Evolutionary conservation across 1,140 invertebrate species (phyloP), one percentile per base, ranked within the genome.

Genomic region (Zaprionus ornatus): DNA sequence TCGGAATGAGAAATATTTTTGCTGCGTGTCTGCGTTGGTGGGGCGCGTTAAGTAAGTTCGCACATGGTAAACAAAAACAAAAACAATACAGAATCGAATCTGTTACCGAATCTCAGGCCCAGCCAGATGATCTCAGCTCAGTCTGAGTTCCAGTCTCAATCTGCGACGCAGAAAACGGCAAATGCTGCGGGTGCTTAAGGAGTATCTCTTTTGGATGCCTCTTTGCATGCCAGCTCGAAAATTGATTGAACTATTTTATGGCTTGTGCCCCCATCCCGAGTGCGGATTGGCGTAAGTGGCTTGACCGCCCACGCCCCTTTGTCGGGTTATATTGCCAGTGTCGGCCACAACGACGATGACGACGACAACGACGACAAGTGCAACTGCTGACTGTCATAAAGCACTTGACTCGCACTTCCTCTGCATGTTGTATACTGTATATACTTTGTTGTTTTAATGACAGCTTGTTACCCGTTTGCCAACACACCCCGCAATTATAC

Each of bases 1-100:
- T 84, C 84, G 78, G 80, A 84, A 81, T 84, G 77, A 80, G 63
- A 77, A 73, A 77, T 77, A 80, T 88, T 83, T 83, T 3, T 40
- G 37, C 37, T 45, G 40, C 55, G 69, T 69, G 19, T 65, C 60
- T 79, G 83, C 83, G 83, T 86, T 86, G 83, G 83, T 88, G 83
- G 86, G 50, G 54, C 21, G 80, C 32, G 52, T 54, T 65, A 77
- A 82, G 50, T 87, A 81, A 68, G 67, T 61, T 61, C 25, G 42
- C 61, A 27, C 67, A 60, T 76, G 66, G 83, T 86, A 87, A 87
- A 79, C 73, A 72, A 78, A 78, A 27, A 19, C 32, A 68, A 64
- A 25, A 29, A 19, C 32, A 69, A 64, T 21, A 37, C 60, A 50
- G 10, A 57, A 19, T 57, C 6, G 40, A 45, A 45, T 32, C 55